phyloP scores from a whole-genome alignment of 2,888 invertebrate genomes.

The Parnassius smintheus region DNA sequence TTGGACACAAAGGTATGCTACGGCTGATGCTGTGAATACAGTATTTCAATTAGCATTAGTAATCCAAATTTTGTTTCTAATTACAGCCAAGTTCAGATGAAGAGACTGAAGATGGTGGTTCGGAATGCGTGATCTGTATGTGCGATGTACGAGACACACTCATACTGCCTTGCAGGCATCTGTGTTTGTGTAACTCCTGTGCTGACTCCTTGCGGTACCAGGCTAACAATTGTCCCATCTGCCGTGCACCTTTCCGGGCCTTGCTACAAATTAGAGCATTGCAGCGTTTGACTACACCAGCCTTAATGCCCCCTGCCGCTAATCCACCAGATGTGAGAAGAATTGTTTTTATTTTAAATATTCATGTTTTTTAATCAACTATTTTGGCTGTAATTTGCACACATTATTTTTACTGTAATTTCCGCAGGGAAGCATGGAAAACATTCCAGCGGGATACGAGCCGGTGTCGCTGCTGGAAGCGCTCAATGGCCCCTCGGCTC shows the following conservation, averaged over 20 bases:
- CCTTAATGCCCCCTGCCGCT: slow-evolving; percentile 34
- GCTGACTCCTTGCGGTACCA: slow-evolving; percentile 98
- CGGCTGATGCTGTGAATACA: neutral
- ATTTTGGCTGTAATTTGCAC: neutral
- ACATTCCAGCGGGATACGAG: slow-evolving; percentile 96
- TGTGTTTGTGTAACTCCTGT: slow-evolving; percentile 98
- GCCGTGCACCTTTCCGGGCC: slow-evolving; percentile 98
- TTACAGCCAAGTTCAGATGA: slow-evolving; percentile 84
- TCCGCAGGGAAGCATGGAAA: slow-evolving; percentile 85
- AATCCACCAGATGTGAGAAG: slow-evolving; percentile 82
- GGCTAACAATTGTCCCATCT: slow-evolving; percentile 99
- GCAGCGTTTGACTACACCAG: slow-evolving; percentile 84
- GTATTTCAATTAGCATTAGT: no score
- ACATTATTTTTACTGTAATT: neutral
- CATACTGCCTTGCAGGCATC: slow-evolving; percentile 98
- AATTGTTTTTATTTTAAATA: neutral
- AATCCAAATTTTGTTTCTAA: neutral
- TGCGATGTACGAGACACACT: slow-evolving; percentile 98
- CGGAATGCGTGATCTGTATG: slow-evolving; percentile 99
- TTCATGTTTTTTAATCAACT: no score
- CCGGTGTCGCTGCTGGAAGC: slow-evolving; percentile 97
- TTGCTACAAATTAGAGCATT: slow-evolving; percentile 96
- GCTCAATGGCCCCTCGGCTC: slow-evolving; percentile 92
- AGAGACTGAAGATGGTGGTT: slow-evolving; percentile 95
- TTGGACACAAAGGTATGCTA: slow-evolving; percentile 82